Evolutionary conservation across 2,113 vertebrate genomes (phyloP).

Genomic region (Sander lucioperca): DNA sequence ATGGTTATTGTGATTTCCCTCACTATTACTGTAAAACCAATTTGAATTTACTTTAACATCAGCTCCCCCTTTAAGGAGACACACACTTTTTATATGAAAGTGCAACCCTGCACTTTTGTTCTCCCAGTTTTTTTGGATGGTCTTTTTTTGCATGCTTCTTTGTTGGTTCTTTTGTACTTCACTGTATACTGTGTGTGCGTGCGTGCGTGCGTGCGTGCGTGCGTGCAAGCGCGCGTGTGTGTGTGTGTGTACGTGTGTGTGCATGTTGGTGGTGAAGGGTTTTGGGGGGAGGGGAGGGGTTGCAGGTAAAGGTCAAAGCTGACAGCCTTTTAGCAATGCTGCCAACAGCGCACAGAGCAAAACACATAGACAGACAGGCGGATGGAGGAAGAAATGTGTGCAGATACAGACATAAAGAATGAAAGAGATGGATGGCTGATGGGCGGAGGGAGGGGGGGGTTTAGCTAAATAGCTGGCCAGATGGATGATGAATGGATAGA

Average conservation of each 20-base stretch:
- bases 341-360: constrained; percentile 61
- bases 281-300: background rate
- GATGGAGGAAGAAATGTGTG: constrained; percentile 49
- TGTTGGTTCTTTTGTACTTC: constrained; percentile 8
- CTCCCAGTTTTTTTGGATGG: background rate
- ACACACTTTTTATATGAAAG: background rate
- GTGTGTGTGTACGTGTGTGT: background rate
- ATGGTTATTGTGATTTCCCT: background rate
- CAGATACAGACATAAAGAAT: constrained; percentile 50
- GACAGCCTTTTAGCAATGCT: constrained; percentile 77
- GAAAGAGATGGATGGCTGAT: constrained; percentile 56
- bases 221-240: too few species aligned
- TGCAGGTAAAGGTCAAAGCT: constrained; percentile 78
- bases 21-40: background rate
- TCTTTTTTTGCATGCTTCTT: background rate
- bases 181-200: constrained; percentile 2
- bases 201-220: too few species aligned
- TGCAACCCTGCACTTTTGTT: background rate
- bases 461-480: constrained; percentile 27
- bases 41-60: background rate
- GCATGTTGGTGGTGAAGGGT: constrained; percentile 11
- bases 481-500: constrained; percentile 57
- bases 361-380: constrained; percentile 54
- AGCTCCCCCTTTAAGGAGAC: background rate
- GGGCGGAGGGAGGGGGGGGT: background rate